Base-by-base conservation (phyloP, 1,140 invertebrate species). In the Zophobas atratus region DNA sequence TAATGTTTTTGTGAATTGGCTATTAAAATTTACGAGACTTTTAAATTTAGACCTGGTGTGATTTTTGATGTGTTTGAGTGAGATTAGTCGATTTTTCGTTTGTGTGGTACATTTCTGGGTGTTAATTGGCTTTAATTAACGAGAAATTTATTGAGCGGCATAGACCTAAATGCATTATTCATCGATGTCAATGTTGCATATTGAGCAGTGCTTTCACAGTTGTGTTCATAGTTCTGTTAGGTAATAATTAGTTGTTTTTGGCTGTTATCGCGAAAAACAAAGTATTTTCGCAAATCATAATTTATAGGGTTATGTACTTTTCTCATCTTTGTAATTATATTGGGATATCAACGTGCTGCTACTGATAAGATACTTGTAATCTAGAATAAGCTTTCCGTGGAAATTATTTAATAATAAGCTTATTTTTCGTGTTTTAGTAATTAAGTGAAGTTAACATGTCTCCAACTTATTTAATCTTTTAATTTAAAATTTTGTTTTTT, bases 131-230 rank as follows among this genome's bases (percentile, higher is more conserved):
- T 36, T 60, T 49, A 46, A 49, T 36, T 76, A 32, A 73, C 6
- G 1, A 43, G 8, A 4, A 71, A 6, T 71, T 38, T 48, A 41
- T 71, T 35, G 33, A 35, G 51, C 70, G 48, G 38, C 48, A 49
- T 70, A 72, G 48, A 72, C 48, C 51, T 38, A 72, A 72, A 53
- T 55, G n/a, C 70, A 72, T 72, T 72, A 72, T 51, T 72, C 51
- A 51, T 72, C 35, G 2, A 72, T 51, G 70, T 55, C 48, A 51
- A 53, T 53, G 70, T 43, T 72, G 32, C 48, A 51, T 72, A 55
- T 51, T 38, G 34, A 53, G 35, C 70, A 72, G 35, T 53, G 48
- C 35, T 72, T 20, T 72, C 48, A 36, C 6, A 72, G 20, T 20
- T 20, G 20, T 20, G 20, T 67, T 6, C 2, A 4, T 20, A 41